Evolutionary conservation across 2,888 invertebrate genomes (phyloP).

Genomic region (Pelosia muscerda): DNA sequence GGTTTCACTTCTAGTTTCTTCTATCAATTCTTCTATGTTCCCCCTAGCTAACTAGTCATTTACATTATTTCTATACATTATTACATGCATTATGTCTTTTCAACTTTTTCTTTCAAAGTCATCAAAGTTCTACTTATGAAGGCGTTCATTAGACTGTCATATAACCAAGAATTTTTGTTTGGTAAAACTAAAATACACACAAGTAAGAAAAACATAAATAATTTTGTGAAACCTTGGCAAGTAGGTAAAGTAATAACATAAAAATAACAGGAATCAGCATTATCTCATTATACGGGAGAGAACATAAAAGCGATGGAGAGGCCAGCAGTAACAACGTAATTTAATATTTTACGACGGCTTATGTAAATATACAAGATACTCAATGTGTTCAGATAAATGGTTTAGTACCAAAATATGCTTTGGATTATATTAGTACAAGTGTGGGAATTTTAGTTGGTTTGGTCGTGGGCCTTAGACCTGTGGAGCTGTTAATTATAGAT

Average conservation of each 20-base stretch:
- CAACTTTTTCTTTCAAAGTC: no score
- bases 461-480: conserved; percentile 17
- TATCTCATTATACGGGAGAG: conserved; percentile 42
- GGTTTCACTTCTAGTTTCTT: no score
- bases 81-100: no score
- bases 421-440: conserved; percentile 22
- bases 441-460: conserved; percentile 21
- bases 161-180: background rate
- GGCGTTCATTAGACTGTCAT: background rate
- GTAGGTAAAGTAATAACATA: conserved; percentile 31
- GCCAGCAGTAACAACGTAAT: conserved; percentile 43
- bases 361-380: conserved; percentile 51
- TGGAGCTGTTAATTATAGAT: conserved; percentile 17
- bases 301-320: conserved; percentile 38
- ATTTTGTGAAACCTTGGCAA: conserved; percentile 23
- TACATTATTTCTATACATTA: no score
- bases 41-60: no score
- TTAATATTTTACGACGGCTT: conserved; percentile 55
- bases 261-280: conserved; percentile 34
- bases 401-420: conserved; percentile 27
- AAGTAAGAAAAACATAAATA: background rate
- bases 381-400: conserved; percentile 36
- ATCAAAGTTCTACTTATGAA: background rate
- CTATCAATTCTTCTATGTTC: no score
- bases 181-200: background rate